Evolutionary conservation across 2,888 invertebrate species (phyloP), one percentile per base, ranked within the genome.

Genomic region (Melanostoma scalare): DNA sequence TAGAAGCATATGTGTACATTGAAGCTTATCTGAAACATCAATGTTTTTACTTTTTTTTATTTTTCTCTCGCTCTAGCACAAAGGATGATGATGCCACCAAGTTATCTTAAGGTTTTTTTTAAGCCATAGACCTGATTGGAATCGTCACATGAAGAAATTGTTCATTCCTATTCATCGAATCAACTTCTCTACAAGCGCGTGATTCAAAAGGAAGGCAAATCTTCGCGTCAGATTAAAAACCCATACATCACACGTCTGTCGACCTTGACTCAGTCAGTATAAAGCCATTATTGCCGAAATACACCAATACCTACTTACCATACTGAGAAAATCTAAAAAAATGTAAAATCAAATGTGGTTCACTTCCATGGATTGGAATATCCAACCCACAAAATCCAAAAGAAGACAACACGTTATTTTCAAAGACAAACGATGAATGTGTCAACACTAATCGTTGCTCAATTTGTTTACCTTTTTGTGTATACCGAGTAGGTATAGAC

Each of bases 381-480:
- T 9, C 20, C 30, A 48, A 36, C 9, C 6, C 20, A 48, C 31
- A 50, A 50, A 63, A 50, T 38, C 50, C 38, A 38, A 63, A 50
- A 42, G 3, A 42, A 42, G n/a, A 42, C 5, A 42, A 42, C 5
- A 42, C 20, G 20, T 20, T 20, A 42, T 3, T 9, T 9, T 77
- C 58, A 77, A 77, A 78, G 72, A 77, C 77, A 77, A 73, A 68
- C 56, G 52, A 42, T 50, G 38, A 58, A 68, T 73, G 61, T 80
- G 77, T 77, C 77, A 82, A 82, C 73, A 69, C 35, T 20, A 58
- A 38, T 61, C 6, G 38, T 82, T 82, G 63, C 77, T 36, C 63
- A 73, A 82, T 68, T 72, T 68, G 52, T 73, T 82, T 77, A 46
- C 68, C 56, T 31, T 31, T 20, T 61, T 38, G 42, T 30, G 56